Percentiles rank a stretch among this genome's conserved stretches.
These are phyloP conservation scores for Mimachlamys varia DNA, from an alignment of 2,888 invertebrate species.

Conservation along the genomic window DNA sequence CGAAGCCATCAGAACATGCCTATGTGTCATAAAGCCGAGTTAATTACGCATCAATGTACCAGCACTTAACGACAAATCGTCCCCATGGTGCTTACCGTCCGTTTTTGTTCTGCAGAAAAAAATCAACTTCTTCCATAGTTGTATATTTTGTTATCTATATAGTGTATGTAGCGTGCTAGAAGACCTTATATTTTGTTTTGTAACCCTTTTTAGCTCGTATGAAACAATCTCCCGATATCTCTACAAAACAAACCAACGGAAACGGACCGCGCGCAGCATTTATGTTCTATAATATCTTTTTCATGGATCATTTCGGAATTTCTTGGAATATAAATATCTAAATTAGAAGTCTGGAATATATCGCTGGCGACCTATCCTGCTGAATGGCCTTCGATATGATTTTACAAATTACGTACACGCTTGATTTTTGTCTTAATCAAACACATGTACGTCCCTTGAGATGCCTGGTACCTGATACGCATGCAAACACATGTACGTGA, in stretches of 20 bases:
- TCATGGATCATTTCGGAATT: constrained; percentile 14
- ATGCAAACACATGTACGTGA: constrained; percentile 24
- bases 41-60: no score
- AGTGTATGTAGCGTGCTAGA: background rate
- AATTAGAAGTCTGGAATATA: background rate
- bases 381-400: constrained; percentile 12
- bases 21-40: background rate
- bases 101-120: background rate
- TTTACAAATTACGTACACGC: constrained; percentile 2
- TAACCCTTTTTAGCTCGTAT: background rate
- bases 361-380: background rate
- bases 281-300: background rate
- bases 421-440: constrained; percentile 12
- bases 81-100: background rate
- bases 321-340: background rate
- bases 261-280: background rate
- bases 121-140: background rate
- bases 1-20: background rate
- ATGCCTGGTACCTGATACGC: background rate
- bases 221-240: background rate
- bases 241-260: background rate
- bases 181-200: background rate
- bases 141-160: background rate
- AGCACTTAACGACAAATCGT: background rate
- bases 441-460: background rate